Percentiles rank a stretch among this genome's conserved stretches.
Conservation (phyloP, 2,888 invertebrate genomes). For the Athetis lepigone region DNA sequence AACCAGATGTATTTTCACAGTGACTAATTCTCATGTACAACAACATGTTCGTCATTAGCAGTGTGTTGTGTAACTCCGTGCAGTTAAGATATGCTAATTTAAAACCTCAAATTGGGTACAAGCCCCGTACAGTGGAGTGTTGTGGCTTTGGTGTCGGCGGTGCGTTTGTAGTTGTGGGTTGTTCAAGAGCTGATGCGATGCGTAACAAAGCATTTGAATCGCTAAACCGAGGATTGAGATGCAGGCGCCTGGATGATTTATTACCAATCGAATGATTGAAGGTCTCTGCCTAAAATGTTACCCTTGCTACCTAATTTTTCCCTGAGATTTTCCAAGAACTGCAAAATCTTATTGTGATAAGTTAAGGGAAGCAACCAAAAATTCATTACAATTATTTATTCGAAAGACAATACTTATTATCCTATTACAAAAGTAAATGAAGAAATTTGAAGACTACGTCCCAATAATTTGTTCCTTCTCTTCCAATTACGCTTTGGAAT, state of each 20-base stretch:
- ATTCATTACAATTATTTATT: conserved; percentile 69
- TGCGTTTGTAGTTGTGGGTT: conserved; percentile 62
- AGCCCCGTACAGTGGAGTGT: conserved; percentile 63
- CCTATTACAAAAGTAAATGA: conserved; percentile 79
- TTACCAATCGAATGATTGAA: not conserved
- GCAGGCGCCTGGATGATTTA: conserved; percentile 14
- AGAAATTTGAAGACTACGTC: conserved; percentile 74
- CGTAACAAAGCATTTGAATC: conserved; percentile 59
- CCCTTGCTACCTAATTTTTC: too few relatives aligned
- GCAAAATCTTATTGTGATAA: conserved; percentile 13
- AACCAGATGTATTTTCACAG: conserved; percentile 58
- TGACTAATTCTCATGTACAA: conserved; percentile 50
- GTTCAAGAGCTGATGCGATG: conserved; percentile 62
- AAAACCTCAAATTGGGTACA: conserved; percentile 75
- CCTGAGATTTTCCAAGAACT: not conserved
- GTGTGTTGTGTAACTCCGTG: conserved; percentile 66
- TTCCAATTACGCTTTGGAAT: conserved; percentile 74
- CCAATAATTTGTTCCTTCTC: conserved; percentile 75
- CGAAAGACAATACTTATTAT: conserved; percentile 77
- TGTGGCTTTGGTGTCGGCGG: conserved; percentile 67
- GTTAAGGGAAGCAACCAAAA: conserved; percentile 54
- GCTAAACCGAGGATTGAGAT: conserved; percentile 15
- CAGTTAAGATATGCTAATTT: conserved; percentile 78
- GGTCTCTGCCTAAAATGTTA: too few relatives aligned
- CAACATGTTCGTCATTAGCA: conserved; percentile 67